Conservation (phyloP, 2,113 vertebrate species). For the Brachyhypopomus occidentalis region DNA sequence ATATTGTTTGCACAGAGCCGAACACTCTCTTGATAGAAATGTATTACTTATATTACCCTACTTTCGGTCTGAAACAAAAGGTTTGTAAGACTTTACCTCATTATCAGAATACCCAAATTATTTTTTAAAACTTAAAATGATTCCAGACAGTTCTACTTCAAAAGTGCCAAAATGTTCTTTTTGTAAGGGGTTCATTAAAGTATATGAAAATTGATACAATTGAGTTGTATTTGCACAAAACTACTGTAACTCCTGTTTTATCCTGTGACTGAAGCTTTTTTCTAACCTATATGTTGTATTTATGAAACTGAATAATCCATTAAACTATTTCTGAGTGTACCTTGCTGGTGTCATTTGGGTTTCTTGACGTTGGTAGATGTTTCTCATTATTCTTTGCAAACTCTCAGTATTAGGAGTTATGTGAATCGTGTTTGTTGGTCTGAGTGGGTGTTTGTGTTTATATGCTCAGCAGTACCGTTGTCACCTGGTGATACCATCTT, state of each 20-base stretch:
- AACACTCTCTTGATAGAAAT: background rate
- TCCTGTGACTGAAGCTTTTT: conserved; percentile 93
- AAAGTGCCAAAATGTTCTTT: conserved; percentile 85
- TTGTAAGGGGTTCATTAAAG: conserved; percentile 69
- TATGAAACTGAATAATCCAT: conserved; percentile 86
- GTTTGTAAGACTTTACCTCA: conserved; percentile 34
- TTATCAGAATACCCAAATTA: conserved; percentile 24
- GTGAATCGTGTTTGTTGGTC: conserved; percentile 27
- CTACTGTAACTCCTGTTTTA: conserved; percentile 96
- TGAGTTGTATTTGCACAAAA: conserved; percentile 82
- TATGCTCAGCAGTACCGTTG: conserved; percentile 42
- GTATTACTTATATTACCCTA: too few relatives aligned
- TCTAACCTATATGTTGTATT: conserved; percentile 84
- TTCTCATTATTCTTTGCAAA: conserved; percentile 9
- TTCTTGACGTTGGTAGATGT: conserved; percentile 5
- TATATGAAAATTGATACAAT: conserved; percentile 54
- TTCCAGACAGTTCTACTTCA: conserved; percentile 60
- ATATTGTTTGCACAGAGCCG: conserved; percentile 33
- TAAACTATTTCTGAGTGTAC: conserved; percentile 76
- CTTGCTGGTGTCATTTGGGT: conserved; percentile 2
- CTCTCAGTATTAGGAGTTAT: background rate
- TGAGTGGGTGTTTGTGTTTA: conserved; percentile 44
- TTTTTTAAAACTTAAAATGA: conserved; percentile 36
- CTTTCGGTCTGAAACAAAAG: too few relatives aligned
- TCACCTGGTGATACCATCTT: conserved; percentile 55